Evolutionary conservation across 2,888 invertebrate species (phyloP), one percentile per base, ranked within the genome.

Genomic region (Drosophila lutescens): DNA sequence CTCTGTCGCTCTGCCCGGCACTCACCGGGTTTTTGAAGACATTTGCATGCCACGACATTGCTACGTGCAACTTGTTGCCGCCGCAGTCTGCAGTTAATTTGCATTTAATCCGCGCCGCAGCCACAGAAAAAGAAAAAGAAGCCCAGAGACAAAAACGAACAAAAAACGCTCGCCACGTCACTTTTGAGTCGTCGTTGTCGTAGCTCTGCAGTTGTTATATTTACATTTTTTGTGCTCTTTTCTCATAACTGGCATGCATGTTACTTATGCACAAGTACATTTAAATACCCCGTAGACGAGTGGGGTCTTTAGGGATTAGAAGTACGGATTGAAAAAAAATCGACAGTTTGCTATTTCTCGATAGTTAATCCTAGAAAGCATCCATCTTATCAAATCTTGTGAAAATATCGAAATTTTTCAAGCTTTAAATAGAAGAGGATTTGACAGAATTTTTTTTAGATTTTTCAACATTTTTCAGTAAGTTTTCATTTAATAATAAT

Each of bases 21-120:
- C 75, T 74, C 74, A 66, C 59, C 47, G 17, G 51, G 40, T 50
- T 26, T 46, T 46, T 36, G 50, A 55, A 70, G 81, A 76, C 72
- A 80, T 80, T 77, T 78, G 77, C 79, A 79, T 72, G 59, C 65
- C 53, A 56, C 67, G 55, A 62, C 62, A 57, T 44, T 72, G 57
- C 77, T 85, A 85, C 85, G 86, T 85, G 82, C 85, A 85, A 86
- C 85, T 85, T 85, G 85, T 86, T 80, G 85, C 70, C 50, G 58
- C 56, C 75, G 66, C 78, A 75, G 73, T 66, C 77, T 76, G 82
- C 80, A 81, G 72, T 83, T 85, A 85, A 85, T 86, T 87, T 87
- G 83, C 86, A 86, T 87, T 86, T 87, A 82, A 82, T 78, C 81
- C 81, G 76, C 75, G 54, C 76, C 76, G 72, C 55, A 79, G n/a